A percentile compares a stretch with the other conserved stretches of the same genome.
These are phyloP conservation scores for Xylocampa areola DNA, from an alignment of 2,888 invertebrate genomes.

Conservation along the genomic window DNA sequence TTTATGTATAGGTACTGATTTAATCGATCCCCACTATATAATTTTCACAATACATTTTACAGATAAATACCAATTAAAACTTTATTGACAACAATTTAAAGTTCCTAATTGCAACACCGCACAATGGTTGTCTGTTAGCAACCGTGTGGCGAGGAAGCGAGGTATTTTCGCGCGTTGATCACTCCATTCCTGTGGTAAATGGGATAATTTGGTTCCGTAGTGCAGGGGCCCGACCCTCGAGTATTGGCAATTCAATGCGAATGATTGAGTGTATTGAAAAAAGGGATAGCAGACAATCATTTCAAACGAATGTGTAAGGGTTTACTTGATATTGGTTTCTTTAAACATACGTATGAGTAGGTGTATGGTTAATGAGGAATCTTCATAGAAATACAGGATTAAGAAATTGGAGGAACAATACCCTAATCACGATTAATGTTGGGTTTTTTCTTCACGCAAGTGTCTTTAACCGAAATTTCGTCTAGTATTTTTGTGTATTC, in stretches of 20 bases:
- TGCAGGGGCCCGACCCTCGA: constrained; percentile 81
- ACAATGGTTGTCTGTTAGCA: constrained; percentile 54
- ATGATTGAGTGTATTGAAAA: constrained; percentile 70
- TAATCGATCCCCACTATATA: too few species aligned
- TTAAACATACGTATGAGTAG: background rate
- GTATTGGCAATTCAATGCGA: constrained; percentile 75
- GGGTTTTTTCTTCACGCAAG: too few species aligned
- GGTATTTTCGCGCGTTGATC: constrained; percentile 84
- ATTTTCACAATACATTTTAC: background rate
- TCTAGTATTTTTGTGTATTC: too few species aligned
- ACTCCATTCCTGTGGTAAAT: constrained; percentile 83
- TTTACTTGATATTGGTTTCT: background rate
- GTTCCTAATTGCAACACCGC: constrained; percentile 34
- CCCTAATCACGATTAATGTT: too few species aligned
- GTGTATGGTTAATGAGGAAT: too few species aligned
- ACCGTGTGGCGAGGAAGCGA: constrained; percentile 82
- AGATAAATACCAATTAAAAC: too few species aligned
- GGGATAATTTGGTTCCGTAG: constrained; percentile 83
- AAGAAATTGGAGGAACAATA: too few species aligned
- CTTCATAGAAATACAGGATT: too few species aligned
- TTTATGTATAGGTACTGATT: too few species aligned
- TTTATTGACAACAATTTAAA: constrained; percentile 13
- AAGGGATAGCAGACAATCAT: constrained; percentile 19
- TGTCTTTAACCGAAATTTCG: too few species aligned
- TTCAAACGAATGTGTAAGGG: background rate